phyloP scores from a whole-genome alignment of 2,888 invertebrate genomes.

The Electrophaes corylata region DNA sequence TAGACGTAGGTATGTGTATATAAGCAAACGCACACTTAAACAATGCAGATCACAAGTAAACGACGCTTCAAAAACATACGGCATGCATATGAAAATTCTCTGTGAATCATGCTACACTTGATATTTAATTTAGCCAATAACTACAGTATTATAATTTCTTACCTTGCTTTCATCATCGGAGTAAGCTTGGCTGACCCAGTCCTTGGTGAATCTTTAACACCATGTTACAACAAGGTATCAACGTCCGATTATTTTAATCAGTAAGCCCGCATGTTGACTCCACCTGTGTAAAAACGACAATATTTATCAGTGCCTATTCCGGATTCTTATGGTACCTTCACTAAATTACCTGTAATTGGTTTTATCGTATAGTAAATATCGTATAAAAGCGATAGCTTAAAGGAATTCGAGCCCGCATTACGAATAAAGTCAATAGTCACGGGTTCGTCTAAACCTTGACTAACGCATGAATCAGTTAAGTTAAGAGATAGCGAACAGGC shows the following conservation, averaged over 20 bases:
- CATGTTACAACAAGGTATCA: background rate
- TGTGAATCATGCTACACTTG: too few relatives aligned
- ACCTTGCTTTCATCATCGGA: background rate
- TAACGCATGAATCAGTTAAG: constrained; percentile 54
- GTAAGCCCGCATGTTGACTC: background rate
- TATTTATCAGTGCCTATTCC: background rate
- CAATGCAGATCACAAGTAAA: too few relatives aligned
- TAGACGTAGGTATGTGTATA: too few relatives aligned
- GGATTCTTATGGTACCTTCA: constrained; percentile 1
- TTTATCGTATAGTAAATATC: constrained; percentile 17
- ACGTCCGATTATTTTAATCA: background rate
- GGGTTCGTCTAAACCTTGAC: constrained; percentile 49
- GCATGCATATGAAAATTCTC: too few relatives aligned
- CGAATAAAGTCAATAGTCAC: constrained; percentile 48
- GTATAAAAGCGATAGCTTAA: constrained; percentile 20
- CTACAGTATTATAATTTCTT: background rate
- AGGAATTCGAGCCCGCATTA: constrained; percentile 39
- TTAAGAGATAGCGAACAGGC: constrained; percentile 44
- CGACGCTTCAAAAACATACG: too few relatives aligned
- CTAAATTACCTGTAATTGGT: constrained; percentile 17
- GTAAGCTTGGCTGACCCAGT: background rate
- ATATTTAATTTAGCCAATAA: background rate
- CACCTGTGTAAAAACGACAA: background rate
- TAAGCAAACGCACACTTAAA: too few relatives aligned
- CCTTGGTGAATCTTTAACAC: background rate